Conservation (phyloP, 2,888 invertebrate genomes). For the Ophion ellenae region DNA sequence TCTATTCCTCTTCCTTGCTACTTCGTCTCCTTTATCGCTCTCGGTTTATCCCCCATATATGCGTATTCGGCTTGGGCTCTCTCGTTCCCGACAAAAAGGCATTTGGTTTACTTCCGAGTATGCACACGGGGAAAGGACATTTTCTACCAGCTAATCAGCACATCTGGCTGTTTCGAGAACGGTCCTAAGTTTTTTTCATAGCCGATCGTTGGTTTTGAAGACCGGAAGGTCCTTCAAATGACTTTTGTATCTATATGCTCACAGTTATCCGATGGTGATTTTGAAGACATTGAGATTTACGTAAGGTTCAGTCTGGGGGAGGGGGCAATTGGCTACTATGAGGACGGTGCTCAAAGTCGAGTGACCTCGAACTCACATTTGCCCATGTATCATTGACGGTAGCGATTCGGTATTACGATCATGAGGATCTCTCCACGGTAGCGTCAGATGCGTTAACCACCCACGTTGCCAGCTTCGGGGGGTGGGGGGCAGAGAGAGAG, state of each 20-base stretch:
- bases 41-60: slow-evolving; percentile 15
- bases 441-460: slow-evolving; percentile 72
- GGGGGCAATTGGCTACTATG: too few species aligned
- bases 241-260: neutral
- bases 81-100: neutral
- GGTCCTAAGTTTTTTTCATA: too few species aligned
- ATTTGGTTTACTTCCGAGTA: neutral
- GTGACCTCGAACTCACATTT: too few species aligned
- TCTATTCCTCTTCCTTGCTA: slow-evolving; percentile 37
- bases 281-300: too few species aligned
- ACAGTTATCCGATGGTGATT: neutral
- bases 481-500: neutral
- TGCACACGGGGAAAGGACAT: neutral
- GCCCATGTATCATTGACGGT: slow-evolving; percentile 11
- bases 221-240: neutral
- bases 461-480: slow-evolving; percentile 73
- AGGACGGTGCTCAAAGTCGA: too few species aligned
- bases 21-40: slow-evolving; percentile 28
- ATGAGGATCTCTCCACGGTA: slow-evolving; percentile 45
- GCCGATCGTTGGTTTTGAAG: too few species aligned
- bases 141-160: neutral
- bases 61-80: neutral
- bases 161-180: neutral
- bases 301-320: too few species aligned
- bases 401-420: slow-evolving; percentile 50